Conservation (phyloP, 1,140 invertebrate genomes). For the Xylocopa sonorina region DNA sequence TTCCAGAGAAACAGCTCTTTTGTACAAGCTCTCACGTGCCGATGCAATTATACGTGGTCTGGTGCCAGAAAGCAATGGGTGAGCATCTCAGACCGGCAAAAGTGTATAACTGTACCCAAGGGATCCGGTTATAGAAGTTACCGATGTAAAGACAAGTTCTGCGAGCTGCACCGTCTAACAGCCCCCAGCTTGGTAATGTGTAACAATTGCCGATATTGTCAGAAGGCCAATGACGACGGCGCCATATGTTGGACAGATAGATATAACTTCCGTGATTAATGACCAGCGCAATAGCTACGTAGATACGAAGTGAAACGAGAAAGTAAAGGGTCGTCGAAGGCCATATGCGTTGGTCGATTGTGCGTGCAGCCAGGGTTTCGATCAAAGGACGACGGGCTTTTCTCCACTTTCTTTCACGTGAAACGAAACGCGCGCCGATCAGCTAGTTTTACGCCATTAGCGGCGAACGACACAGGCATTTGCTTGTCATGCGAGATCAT, state of each 20-base stretch:
- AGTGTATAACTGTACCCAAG: conserved; percentile 61
- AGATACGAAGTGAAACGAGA: conserved; percentile 48
- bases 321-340: conserved; percentile 47
- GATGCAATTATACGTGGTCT: conserved; percentile 17
- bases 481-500: conserved; percentile 1
- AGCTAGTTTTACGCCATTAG: neutral
- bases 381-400: neutral
- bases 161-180: conserved; percentile 41
- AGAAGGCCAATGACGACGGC: conserved; percentile 51
- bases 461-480: neutral
- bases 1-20: neutral
- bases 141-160: neutral
- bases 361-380: neutral
- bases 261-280: conserved; percentile 48
- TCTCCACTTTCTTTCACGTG: conserved; percentile 42
- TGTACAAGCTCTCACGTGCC: conserved; percentile 10
- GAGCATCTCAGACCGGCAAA: conserved; percentile 36
- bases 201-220: conserved; percentile 56
- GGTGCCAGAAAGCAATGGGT: conserved; percentile 10
- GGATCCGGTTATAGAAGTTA: conserved; percentile 17
- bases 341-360: neutral
- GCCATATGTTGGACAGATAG: conserved; percentile 61
- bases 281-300: conserved; percentile 11
- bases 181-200: conserved; percentile 54
- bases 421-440: conserved; percentile 4